Evolutionary conservation across 2,888 invertebrate genomes (phyloP).

Genomic region (Belgica antarctica): DNA sequence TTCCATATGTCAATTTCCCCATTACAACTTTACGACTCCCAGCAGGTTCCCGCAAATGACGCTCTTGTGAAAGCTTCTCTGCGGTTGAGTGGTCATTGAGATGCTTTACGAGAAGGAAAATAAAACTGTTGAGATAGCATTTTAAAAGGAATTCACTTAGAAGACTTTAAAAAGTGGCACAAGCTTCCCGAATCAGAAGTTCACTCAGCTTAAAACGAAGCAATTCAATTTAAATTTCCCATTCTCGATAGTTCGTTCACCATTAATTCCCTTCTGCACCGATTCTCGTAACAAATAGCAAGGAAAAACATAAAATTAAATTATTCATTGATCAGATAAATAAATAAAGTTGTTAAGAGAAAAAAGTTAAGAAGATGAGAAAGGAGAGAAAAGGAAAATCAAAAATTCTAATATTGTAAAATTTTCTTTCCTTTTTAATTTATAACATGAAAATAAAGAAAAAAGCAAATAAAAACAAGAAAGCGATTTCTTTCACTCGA

Average conservation of each 20-base stretch:
- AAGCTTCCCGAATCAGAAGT: too few species aligned
- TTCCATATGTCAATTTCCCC: constrained; percentile 19
- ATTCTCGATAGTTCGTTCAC: neutral
- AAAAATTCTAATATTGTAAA: constrained; percentile 16
- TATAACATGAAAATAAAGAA: neutral
- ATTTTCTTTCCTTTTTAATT: neutral
- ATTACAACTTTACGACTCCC: neutral
- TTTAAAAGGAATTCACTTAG: neutral
- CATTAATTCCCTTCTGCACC: neutral
- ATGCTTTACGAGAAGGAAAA: too few species aligned
- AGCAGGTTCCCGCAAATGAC: neutral
- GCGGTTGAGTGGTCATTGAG: neutral
- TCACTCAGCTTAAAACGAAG: too few species aligned
- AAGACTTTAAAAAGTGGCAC: neutral
- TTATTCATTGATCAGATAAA: constrained; percentile 26
- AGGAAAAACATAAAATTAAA: neutral
- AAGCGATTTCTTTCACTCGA: neutral
- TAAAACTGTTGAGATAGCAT: too few species aligned
- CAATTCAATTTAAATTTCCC: neutral
- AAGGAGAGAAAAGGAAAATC: constrained; percentile 9
- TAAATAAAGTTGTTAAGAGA: constrained; percentile 14
- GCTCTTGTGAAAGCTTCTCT: constrained; percentile 5
- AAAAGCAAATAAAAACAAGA: neutral
- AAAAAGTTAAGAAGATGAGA: neutral
- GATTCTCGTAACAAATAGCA: neutral